Evolutionary conservation across 2,888 invertebrate genomes (phyloP).

Genomic region (Oscheius sp.): DNA sequence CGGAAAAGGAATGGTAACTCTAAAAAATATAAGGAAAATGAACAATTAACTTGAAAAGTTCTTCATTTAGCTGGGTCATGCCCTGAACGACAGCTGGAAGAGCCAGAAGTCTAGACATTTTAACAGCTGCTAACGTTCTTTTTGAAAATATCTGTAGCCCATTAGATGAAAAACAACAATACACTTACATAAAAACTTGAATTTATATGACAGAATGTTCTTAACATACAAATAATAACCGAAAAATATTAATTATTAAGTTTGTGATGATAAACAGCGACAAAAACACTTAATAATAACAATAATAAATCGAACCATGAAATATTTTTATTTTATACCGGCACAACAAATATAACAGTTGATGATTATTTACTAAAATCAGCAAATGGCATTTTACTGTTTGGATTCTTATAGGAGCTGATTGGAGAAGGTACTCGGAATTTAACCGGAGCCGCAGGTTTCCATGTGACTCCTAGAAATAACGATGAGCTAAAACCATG

Average conservation of each 20-base stretch:
- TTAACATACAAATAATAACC: neutral
- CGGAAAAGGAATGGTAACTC: constrained; percentile 37
- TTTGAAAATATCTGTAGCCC: neutral
- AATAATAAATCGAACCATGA: neutral
- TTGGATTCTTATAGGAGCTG: constrained; percentile 19
- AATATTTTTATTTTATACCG: neutral
- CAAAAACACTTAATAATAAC: too few relatives aligned
- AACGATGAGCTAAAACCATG: constrained; percentile 18
- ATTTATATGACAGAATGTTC: neutral
- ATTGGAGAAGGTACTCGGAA: constrained; percentile 20
- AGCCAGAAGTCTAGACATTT: neutral
- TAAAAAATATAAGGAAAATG: too few relatives aligned
- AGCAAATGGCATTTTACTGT: constrained; percentile 10
- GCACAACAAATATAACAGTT: neutral
- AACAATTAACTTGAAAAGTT: constrained; percentile 46
- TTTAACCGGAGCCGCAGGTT: constrained; percentile 12
- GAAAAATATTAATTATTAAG: neutral
- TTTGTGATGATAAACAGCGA: too few relatives aligned
- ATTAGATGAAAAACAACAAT: neutral
- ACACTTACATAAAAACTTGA: too few relatives aligned
- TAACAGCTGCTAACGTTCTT: too few relatives aligned
- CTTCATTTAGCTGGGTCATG: constrained; percentile 55
- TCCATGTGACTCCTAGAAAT: constrained; percentile 17
- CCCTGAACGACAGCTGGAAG: constrained; percentile 53
- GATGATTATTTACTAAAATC: constrained; percentile 14